phyloP scores from a whole-genome alignment of 2,113 vertebrate species.

The Myotis brandtii region DNA sequence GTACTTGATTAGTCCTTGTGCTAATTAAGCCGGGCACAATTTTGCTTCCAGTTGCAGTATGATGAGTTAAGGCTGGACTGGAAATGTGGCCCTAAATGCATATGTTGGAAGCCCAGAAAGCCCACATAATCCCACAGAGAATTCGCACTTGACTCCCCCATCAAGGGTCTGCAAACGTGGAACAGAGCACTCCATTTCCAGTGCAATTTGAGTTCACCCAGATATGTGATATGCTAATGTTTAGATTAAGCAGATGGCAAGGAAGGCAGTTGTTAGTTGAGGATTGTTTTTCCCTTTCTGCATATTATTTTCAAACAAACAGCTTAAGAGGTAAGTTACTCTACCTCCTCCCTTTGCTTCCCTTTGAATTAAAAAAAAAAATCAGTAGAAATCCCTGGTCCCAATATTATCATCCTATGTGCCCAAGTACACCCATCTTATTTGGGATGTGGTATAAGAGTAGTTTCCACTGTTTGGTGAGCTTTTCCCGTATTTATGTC shows the following conservation, averaged over 20 bases:
- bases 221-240: constrained; percentile 80
- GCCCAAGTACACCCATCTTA: neutral
- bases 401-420: neutral
- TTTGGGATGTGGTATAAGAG: neutral
- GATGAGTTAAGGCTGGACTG: constrained; percentile 76
- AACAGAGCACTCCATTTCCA: constrained; percentile 64
- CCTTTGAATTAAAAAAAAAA: neutral
- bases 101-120: constrained; percentile 68
- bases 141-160: constrained; percentile 73
- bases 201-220: constrained; percentile 76
- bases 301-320: constrained; percentile 82
- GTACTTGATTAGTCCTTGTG: constrained; percentile 81
- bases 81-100: constrained; percentile 76
- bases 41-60: constrained; percentile 75
- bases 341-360: neutral
- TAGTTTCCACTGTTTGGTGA: neutral
- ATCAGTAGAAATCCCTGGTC: neutral
- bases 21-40: constrained; percentile 83
- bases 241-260: constrained; percentile 82
- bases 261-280: constrained; percentile 71
- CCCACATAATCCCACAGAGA: constrained; percentile 68
- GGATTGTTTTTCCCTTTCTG: constrained; percentile 77
- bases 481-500: neutral
- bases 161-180: constrained; percentile 74
- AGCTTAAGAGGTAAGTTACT: constrained; percentile 67